These are phyloP conservation scores for Carcina quercana DNA, from an alignment of 2,888 invertebrate genomes.

Conservation along the genomic window DNA sequence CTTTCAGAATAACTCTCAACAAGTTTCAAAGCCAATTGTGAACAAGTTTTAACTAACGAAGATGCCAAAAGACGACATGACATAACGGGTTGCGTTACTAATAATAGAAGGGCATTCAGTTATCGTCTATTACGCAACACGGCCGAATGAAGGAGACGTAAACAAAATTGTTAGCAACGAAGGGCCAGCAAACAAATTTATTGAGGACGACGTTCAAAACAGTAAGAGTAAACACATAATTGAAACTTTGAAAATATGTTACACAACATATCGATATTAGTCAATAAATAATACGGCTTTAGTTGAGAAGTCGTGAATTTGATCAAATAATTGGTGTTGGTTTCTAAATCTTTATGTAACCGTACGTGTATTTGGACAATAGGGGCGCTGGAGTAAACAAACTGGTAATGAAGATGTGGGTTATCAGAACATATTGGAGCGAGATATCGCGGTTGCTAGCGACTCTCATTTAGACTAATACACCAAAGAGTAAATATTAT, in stretches of 20 bases:
- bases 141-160: conserved; percentile 27
- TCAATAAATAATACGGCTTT: conserved; percentile 32
- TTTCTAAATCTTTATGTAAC: conserved; percentile 36
- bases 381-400: conserved; percentile 45
- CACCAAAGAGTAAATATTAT: conserved; percentile 27
- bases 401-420: conserved; percentile 43
- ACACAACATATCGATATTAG: conserved; percentile 23
- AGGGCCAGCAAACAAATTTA: conserved; percentile 29
- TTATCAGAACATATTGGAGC: conserved; percentile 37
- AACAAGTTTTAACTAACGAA: conserved; percentile 6
- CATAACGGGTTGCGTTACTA: conserved; percentile 32
- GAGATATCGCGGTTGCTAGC: conserved; percentile 23
- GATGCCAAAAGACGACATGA: conserved; percentile 30
- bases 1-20: too few species aligned
- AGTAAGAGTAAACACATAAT: too few species aligned
- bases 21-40: too few species aligned
- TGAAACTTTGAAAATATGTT: conserved; percentile 21
- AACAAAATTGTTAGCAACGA: conserved; percentile 45
- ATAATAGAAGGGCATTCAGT: conserved; percentile 39
- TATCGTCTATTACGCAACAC: conserved; percentile 40
- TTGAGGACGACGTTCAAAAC: conserved; percentile 13
- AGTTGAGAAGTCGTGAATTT: conserved; percentile 20
- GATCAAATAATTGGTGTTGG: conserved; percentile 33
- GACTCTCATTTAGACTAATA: conserved; percentile 31
- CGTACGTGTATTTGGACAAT: conserved; percentile 47